phyloP scores from a whole-genome alignment of 2,888 invertebrate species.

The Euphydryas editha region DNA sequence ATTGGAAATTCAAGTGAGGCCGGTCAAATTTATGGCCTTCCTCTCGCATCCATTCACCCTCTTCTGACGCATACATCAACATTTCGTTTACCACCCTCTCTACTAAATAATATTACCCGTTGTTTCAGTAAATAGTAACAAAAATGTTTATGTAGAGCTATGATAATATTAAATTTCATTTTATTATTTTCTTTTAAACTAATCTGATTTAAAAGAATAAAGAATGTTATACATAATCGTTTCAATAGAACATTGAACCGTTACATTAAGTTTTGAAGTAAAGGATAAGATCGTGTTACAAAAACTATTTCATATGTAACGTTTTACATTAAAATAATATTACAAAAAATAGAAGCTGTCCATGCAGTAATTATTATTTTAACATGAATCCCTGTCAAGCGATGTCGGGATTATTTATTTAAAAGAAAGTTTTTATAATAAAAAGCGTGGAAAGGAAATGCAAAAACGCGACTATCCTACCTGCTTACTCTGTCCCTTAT shows the following conservation, averaged over 20 bases:
- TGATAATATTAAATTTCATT: neutral
- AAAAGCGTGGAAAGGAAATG: slow-evolving; percentile 82
- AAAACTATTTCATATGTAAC: slow-evolving; percentile 2
- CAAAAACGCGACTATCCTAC: slow-evolving; percentile 76
- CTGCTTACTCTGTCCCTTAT: slow-evolving; percentile 76
- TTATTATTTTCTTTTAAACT: too few species aligned
- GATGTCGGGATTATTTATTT: slow-evolving; percentile 81
- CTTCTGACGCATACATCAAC: slow-evolving; percentile 50
- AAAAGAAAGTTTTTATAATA: slow-evolving; percentile 83
- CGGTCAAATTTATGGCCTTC: slow-evolving; percentile 72
- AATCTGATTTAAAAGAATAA: too few species aligned
- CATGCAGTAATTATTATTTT: slow-evolving; percentile 75
- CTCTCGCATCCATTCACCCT: slow-evolving; percentile 58
- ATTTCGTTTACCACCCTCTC: slow-evolving; percentile 26
- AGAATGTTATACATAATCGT: neutral
- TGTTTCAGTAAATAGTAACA: slow-evolving; percentile 6
- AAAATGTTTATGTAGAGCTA: neutral
- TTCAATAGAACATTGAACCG: neutral
- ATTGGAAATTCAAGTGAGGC: slow-evolving; percentile 82
- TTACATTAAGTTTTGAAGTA: neutral
- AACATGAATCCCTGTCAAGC: slow-evolving; percentile 78
- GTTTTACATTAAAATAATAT: slow-evolving; percentile 18
- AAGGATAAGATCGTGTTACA: neutral
- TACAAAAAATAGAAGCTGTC: slow-evolving; percentile 50
- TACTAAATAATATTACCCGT: neutral